Conservation (phyloP, 1,140 invertebrate species). For the Drosophila watanabei region DNA sequence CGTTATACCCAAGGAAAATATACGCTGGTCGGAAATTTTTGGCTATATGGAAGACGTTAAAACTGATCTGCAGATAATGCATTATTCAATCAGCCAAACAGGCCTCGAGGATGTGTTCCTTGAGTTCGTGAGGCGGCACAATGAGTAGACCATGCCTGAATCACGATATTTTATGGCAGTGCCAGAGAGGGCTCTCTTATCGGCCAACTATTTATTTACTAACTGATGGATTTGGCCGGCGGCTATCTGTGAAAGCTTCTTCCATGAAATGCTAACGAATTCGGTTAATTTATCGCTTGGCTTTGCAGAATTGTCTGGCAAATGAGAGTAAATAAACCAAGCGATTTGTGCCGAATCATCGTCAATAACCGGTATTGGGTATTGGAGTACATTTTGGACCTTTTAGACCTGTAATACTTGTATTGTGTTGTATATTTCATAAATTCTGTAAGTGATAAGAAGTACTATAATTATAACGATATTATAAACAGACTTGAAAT, state of each 20-base stretch:
- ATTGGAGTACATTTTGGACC: not conserved
- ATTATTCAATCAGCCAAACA: constrained; percentile 57
- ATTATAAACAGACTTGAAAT: not conserved
- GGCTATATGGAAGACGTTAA: constrained; percentile 45
- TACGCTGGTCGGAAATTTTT: constrained; percentile 51
- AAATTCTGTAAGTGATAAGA: not conserved
- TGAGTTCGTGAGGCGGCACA: constrained; percentile 26
- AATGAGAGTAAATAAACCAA: constrained; percentile 26
- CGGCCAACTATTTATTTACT: constrained; percentile 4
- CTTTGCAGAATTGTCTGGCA: constrained; percentile 1
- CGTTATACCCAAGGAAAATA: constrained; percentile 25
- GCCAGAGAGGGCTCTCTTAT: constrained; percentile 2
- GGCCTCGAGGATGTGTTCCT: constrained; percentile 64
- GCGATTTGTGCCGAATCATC: constrained; percentile 16
- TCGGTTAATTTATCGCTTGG: constrained; percentile 9
- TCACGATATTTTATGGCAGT: not conserved
- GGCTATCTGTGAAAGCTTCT: constrained; percentile 24
- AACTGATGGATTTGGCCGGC: not conserved
- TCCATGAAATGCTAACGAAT: constrained; percentile 32
- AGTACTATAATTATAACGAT: no score
- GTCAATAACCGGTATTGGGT: not conserved
- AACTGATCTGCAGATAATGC: constrained; percentile 23
- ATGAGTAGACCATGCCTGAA: not conserved
- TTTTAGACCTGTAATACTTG: not conserved
- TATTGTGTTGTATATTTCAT: not conserved